Evolutionary conservation across 2,113 vertebrate species (phyloP).

Genomic region (Parus major): DNA sequence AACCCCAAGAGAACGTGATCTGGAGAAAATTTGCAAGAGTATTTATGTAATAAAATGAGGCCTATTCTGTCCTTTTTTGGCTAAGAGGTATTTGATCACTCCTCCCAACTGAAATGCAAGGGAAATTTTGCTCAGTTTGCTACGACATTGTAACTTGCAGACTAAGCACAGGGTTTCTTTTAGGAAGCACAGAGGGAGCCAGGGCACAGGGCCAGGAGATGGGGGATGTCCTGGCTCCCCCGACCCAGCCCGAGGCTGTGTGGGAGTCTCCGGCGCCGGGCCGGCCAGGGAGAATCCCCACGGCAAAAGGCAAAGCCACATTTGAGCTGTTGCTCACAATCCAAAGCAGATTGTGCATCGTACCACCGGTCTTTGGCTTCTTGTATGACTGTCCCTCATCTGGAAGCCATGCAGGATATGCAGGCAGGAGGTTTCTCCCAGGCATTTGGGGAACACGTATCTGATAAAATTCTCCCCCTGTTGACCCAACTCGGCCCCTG

Average conservation of each 20-base stretch:
- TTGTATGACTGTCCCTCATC: too few species aligned
- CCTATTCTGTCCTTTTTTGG: background rate
- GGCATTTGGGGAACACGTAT: accelerated
- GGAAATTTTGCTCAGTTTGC: background rate
- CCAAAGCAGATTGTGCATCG: background rate
- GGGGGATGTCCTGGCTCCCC: background rate
- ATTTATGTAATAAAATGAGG: background rate
- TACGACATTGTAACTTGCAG: background rate
- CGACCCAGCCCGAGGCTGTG: accelerated
- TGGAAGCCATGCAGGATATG: background rate
- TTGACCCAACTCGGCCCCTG: accelerated
- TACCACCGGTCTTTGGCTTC: background rate
- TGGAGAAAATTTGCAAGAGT: background rate
- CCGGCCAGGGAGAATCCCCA: background rate
- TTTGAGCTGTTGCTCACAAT: background rate
- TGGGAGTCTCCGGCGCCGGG: background rate
- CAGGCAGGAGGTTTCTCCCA: accelerated
- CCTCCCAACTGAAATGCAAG: background rate
- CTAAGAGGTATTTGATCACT: background rate
- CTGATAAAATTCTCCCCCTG: background rate
- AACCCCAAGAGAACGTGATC: background rate
- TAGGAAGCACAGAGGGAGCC: background rate
- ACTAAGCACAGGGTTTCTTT: background rate
- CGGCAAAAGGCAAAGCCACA: background rate
- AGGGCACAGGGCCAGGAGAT: background rate